Base-by-base conservation (phyloP, 2,113 vertebrate genomes). In the Tenebrosternarchus preto region DNA sequence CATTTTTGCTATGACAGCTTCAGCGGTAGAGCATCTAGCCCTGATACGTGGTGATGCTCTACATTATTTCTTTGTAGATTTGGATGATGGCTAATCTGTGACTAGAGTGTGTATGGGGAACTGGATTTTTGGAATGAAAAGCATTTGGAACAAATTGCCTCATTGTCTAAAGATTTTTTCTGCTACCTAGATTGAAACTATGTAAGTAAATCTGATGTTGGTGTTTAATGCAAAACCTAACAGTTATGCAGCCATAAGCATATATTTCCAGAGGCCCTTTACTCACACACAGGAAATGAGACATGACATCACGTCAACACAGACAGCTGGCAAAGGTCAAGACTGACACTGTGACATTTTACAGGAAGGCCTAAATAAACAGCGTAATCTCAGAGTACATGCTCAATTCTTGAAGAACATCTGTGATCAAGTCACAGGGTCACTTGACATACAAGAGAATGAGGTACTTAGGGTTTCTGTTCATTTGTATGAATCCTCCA, bases 301-400 rank as follows among this genome's bases (percentile, higher is more conserved):
- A 68, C 3, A 39, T 20, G 19, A n/a, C 33, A 22, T 68, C 33
- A 39, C 33, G 33, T 68, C 31, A 68, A 20, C 64, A 39, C 31
- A 39, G 33, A 39, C 64, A 68, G 31, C 64, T 68, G 64, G 64
- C 64, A 31, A 68, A 68, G 36, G 64, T 68, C 64, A 39, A 39
- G 64, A 20, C 64, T 39, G 64, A 68, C 64, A 66, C 19, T 33
- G 6, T 66, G 63, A 66, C 63, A 68, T 68, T 68, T 68, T 22
- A 20, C 19, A n/a, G 64, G 36, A 68, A 22, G 33, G 4, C 64
- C n/a, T 68, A 68, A 68, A 68, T 68, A 68, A 68, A 68, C 33
- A 36, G 64, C 39, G 27, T 11, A 67, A 29, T 9, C 22, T 67
- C 64, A 36, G 33, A 36, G 19, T 36, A 67, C 8, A 39, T 20